Base-by-base conservation (phyloP, 1,140 invertebrate species). In the Scaptomyza montana region DNA sequence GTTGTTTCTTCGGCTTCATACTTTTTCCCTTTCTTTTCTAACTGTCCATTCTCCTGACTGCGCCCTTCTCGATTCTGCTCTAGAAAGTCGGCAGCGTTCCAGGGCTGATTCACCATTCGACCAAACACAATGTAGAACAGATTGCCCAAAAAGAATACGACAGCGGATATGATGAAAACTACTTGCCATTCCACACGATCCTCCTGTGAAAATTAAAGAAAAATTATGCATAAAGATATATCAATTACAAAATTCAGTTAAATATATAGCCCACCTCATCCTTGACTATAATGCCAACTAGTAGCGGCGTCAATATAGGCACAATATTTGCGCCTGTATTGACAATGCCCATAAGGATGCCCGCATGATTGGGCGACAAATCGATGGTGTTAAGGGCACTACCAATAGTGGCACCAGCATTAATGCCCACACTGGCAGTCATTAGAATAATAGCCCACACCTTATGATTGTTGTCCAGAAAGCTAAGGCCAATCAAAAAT, bases 91-190 rank as follows among this genome's bases (percentile, higher is more conserved):
- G 75, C 46, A 33, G 94, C 94, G 74, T 96, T 95, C 95, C 95
- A 96, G 0, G 93, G 86, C 74, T 95, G 95, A 28, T 93, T 93
- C 12, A 93, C 92, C 8, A 93, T 94, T 2, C 93, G 93, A 2
- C 95, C 94, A 78, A 95, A 96, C 2, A 96, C 62, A n/a, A 96
- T 64, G 77, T 96, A 97, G 49, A 95, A 92, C 0, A 96, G 80
- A 74, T 95, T 95, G 4, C 95, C 95, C 51, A 95, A 74, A 39
- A 95, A 92, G 72, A 96, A 96, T 8, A 97, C 92, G 4, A 92
- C 93, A 12, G 95, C 94, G 0, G 95, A 93, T n/a, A 97, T 93
- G 77, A 95, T 95, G 91, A 97, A 97, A 0, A 97, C 95, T 33
- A 93, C 94, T 70, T 94, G 94, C 97, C 97, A 98, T 77, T 94